These are phyloP conservation scores for Triplophysa tibetana DNA, from an alignment of 2,113 vertebrate genomes.

Conservation along the genomic window DNA sequence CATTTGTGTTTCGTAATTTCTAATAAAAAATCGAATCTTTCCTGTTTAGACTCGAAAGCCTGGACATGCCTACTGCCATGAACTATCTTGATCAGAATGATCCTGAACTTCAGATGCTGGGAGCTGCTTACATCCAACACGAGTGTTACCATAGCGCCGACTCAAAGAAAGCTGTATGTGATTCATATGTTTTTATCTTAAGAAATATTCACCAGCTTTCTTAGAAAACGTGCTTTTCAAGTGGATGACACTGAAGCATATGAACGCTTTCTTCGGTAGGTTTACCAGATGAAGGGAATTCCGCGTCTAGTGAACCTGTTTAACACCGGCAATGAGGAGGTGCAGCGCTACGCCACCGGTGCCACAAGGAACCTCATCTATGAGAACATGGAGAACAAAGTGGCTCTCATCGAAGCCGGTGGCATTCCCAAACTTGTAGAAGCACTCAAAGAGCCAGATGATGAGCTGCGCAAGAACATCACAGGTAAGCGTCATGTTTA, in stretches of 20 bases:
- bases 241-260: background rate
- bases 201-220: background rate
- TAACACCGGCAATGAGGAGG: slow-evolving; percentile 84
- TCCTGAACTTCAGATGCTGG: slow-evolving; percentile 82
- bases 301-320: slow-evolving; percentile 86
- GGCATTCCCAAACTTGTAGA: slow-evolving; percentile 83
- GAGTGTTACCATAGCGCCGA: slow-evolving; percentile 86
- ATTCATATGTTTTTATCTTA: background rate
- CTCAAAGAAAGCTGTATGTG: slow-evolving; percentile 83
- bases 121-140: slow-evolving; percentile 91
- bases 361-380: slow-evolving; percentile 95
- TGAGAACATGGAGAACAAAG: slow-evolving; percentile 87
- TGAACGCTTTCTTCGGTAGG: slow-evolving; percentile 65
- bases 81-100: slow-evolving; percentile 82
- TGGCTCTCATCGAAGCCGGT: slow-evolving; percentile 82
- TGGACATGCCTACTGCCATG: slow-evolving; percentile 85
- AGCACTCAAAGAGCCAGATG: slow-evolving; percentile 77
- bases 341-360: slow-evolving; percentile 88
- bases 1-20: background rate
- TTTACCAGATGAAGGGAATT: slow-evolving; percentile 82
- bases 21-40: background rate
- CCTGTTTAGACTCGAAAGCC: slow-evolving; percentile 42
- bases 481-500: slow-evolving; percentile 37
- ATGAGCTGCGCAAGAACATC: slow-evolving; percentile 91
- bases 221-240: background rate